These are phyloP conservation scores for Cecidostiba fungosa DNA, from an alignment of 2,888 invertebrate species.

Conservation along the genomic window DNA sequence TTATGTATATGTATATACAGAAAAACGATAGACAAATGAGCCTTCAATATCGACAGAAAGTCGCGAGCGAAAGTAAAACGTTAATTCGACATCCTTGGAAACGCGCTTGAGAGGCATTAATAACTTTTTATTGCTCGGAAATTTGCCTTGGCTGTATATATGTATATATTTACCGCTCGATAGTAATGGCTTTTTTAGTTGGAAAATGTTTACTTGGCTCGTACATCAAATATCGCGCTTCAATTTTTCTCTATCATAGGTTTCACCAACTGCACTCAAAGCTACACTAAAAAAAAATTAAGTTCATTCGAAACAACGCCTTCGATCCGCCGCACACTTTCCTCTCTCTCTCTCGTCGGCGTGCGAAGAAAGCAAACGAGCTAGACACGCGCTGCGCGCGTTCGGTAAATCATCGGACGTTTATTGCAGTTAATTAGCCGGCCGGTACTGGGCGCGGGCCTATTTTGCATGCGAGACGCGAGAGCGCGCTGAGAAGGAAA, in stretches of 20 bases:
- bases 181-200: slow-evolving; percentile 31
- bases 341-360: slow-evolving; percentile 1
- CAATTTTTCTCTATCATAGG: not conserved
- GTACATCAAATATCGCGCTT: not conserved
- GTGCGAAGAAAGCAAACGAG: slow-evolving; percentile 53
- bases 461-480: slow-evolving; percentile 71
- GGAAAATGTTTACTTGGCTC: slow-evolving; percentile 29
- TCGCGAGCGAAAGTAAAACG: slow-evolving; percentile 18
- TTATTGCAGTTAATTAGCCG: slow-evolving; percentile 77
- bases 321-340: slow-evolving; percentile 1
- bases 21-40: slow-evolving; percentile 9
- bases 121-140: slow-evolving; percentile 47
- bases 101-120: slow-evolving; percentile 32
- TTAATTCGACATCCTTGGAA: slow-evolving; percentile 44
- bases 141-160: slow-evolving; percentile 39
- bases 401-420: slow-evolving; percentile 76
- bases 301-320: not conserved
- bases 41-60: not conserved
- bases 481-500: slow-evolving; percentile 3
- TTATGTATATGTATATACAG: too few species aligned
- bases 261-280: not conserved
- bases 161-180: slow-evolving; percentile 27
- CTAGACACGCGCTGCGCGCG: slow-evolving; percentile 55
- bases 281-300: not conserved
- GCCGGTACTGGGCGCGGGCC: slow-evolving; percentile 68